Base-by-base conservation (phyloP, 2,888 invertebrate genomes). In the Apodemia zela region DNA sequence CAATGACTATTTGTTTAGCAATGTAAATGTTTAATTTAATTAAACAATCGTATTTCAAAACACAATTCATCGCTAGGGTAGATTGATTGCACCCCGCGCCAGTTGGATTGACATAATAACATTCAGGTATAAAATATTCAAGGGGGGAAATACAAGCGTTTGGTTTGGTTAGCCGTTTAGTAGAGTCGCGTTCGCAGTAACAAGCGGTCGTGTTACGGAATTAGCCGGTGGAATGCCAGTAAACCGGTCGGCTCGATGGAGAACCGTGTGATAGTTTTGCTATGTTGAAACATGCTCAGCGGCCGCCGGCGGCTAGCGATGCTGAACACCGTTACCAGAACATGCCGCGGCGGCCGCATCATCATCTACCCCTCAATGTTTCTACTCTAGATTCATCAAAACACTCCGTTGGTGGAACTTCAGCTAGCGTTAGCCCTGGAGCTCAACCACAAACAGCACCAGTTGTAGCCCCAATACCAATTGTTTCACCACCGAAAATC, bases 271-370 rank as follows among this genome's bases (percentile, higher is more conserved):
- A 84, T 82, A 81, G 84, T 77, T 76, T 77, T 85, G 88, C 82
- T 86, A 95, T 95, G 95, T 93, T 95, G 93, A 95, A 95, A 89
- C 95, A 95, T 92, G 95, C 95, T 82, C 92, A 92, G 89, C 89
- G 90, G 89, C 89, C 89, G 89, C 88, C 89, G 80, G 85, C 89
- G 87, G 88, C 87, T 72, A 87, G 81, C 81, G 89, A 89, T 88
- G 89, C 84, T 78, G 93, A 93, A 76, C 90, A 87, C 79, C 89
- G 92, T 73, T 92, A 92, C 84, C 92, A 92, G 80, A 92, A 92
- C 80, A 91, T 91, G 87, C 92, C 92, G 81, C 89, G 92, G 86
- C 91, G 92, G 87, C 91, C 91, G 87, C 92, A 90, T 84, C 92
- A 91, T 78, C 93, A 94, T 74, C 93, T 94, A 73, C 94, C 95